Percentiles rank a stretch among this genome's conserved stretches.
These are phyloP conservation scores for Periophthalmus modestus DNA, from an alignment of 2,113 vertebrate species.

Conservation along the genomic window DNA sequence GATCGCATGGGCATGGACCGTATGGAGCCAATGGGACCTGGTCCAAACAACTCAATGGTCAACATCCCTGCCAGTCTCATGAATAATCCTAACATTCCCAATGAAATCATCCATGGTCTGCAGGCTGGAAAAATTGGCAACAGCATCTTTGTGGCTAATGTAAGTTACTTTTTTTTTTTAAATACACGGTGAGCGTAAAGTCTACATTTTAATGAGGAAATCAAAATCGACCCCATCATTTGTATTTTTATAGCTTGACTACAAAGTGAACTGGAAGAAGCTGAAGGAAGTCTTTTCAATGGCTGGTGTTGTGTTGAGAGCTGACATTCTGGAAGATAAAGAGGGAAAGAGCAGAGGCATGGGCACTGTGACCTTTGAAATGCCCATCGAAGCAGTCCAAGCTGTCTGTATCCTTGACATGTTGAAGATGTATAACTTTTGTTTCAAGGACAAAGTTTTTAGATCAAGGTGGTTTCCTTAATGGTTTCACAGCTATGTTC, in stretches of 20 bases:
- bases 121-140: constrained; percentile 95
- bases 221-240: neutral
- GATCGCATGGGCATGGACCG: constrained; percentile 55
- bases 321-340: constrained; percentile 95
- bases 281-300: constrained; percentile 97
- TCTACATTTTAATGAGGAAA: neutral
- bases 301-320: constrained; percentile 89
- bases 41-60: constrained; percentile 82
- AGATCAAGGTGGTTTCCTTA: constrained; percentile 69
- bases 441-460: neutral
- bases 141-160: constrained; percentile 96
- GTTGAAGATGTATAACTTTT: neutral
- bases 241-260: constrained; percentile 84
- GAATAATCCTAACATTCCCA: constrained; percentile 97
- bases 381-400: constrained; percentile 95
- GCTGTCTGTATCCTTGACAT: constrained; percentile 94
- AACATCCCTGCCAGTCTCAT: constrained; percentile 93
- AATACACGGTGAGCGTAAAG: neutral
- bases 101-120: constrained; percentile 93
- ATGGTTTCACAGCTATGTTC: constrained; percentile 87
- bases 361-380: constrained; percentile 94
- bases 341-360: constrained; percentile 97
- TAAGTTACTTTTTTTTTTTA: constrained; percentile 67
- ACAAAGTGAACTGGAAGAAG: constrained; percentile 99
- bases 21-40: constrained; percentile 74